Base-by-base conservation (phyloP, 2,797 vertebrate genomes). In the Nyctalus aviator region DNA sequence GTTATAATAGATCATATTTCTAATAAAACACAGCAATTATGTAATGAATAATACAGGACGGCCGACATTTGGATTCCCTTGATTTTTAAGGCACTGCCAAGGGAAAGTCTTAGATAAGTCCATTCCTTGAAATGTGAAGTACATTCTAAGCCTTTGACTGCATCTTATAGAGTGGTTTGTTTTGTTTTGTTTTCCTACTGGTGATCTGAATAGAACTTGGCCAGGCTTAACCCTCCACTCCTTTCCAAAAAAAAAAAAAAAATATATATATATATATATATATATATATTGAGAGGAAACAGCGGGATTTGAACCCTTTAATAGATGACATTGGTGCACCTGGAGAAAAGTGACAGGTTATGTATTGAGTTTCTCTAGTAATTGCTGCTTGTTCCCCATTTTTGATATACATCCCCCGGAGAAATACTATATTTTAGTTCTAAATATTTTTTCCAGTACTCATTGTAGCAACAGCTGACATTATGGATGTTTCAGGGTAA, bases 1-100 rank as follows among this genome's bases (percentile, higher is more conserved):
- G 98, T 97, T 98, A 97, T 98, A 98, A 98, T 98, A 98, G 98
- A 98, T 98, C 98, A 98, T 97, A 95, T 98, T 98, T 98, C 97
- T 98, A 98, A 98, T 98, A 98, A 98, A 98, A 97, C 96, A 96
- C 68, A 96, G 96, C 97, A 98, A 98, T 98, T 98, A 98, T 94
- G 84, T 97, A 97, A 98, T 98, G 97, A 98, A 98, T 98, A 98
- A 97, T 97, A 96, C 97, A 98, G 92, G 94, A 98, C 93, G 95
- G 44, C 94, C 41, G 85, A 93, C 94, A 12, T 96, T 97, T 95
- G 96, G 79, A 95, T 88, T 91, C 87, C 93, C 94, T 93, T 87
- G 91, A 3, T 17, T 96, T 96, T 92, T 57, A 71, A 94, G 73
- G 95, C 85, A 17, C 13, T 25, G 21, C 69, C 75, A 59, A 77